Conservation (phyloP, 2,797 vertebrate species). For the Sebastiscus albofasciatus region DNA sequence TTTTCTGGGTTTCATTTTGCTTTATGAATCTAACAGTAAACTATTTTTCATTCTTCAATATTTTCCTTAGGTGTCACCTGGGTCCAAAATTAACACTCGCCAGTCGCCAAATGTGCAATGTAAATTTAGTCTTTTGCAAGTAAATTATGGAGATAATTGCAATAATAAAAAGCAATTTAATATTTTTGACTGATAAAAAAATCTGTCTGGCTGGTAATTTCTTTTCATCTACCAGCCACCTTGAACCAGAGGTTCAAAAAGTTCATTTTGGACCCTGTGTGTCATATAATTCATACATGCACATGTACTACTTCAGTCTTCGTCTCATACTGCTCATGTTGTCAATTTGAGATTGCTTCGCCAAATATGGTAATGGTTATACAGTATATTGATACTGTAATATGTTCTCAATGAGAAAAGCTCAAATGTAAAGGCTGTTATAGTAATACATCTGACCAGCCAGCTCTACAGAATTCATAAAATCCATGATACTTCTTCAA, state of each 20-base stretch:
- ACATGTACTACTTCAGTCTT: not conserved
- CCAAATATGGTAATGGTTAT: not conserved
- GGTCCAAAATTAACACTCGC: too few species aligned
- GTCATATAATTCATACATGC: not conserved
- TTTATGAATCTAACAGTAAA: not conserved
- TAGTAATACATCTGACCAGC: slow-evolving; percentile 2
- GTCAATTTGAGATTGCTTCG: not conserved
- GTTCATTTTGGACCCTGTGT: not conserved
- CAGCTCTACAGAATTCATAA: slow-evolving; percentile 28
- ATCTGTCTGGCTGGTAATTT: not conserved
- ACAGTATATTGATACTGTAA: slow-evolving; percentile 2
- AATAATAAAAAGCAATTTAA: too few species aligned
- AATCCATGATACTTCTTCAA: slow-evolving; percentile 28
- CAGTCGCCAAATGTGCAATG: too few species aligned
- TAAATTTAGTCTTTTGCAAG: too few species aligned
- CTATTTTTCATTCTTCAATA: not conserved
- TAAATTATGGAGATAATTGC: too few species aligned
- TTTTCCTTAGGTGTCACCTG: not conserved
- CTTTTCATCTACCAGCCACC: not conserved
- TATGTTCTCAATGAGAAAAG: slow-evolving; percentile 1
- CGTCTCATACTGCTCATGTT: not conserved
- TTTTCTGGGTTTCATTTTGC: not conserved
- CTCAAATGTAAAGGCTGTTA: slow-evolving; percentile 10
- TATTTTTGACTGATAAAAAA: not conserved
- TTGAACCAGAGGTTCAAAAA: not conserved